These are phyloP conservation scores for Myrmophylax atrothorax DNA, from an alignment of 2,113 vertebrate species.

Conservation along the genomic window DNA sequence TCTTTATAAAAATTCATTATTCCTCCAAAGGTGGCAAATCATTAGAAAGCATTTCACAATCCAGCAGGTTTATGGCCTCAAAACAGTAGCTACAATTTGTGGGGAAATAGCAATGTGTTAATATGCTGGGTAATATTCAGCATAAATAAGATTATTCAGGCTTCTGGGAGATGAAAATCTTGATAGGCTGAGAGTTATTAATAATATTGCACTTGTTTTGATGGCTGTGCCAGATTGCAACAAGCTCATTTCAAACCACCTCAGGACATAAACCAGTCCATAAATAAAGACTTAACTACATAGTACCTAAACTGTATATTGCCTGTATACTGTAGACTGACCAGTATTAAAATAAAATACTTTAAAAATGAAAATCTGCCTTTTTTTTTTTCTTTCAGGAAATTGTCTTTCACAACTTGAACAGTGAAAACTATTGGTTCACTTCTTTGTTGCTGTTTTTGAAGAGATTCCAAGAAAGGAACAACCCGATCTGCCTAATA, in stretches of 20 bases:
- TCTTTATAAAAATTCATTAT: neutral
- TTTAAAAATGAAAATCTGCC: fast-evolving
- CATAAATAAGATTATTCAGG: slow-evolving; percentile 7
- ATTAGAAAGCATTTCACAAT: slow-evolving; percentile 29
- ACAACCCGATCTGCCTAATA: neutral
- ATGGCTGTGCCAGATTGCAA: neutral
- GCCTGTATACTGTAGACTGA: neutral
- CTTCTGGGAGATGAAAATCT: slow-evolving; percentile 3
- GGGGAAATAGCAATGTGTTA: neutral
- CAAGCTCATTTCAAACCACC: neutral
- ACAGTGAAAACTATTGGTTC: neutral
- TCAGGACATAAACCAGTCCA: neutral
- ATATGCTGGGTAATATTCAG: neutral
- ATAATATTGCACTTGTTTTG: neutral
- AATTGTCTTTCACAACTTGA: neutral
- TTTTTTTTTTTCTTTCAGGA: neutral
- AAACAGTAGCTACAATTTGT: neutral
- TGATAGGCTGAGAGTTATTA: slow-evolving; percentile 14
- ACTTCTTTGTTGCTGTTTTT: neutral
- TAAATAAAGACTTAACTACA: neutral
- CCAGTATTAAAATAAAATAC: neutral
- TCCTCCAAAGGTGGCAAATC: neutral
- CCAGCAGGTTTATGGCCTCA: neutral
- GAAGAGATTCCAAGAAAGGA: neutral
- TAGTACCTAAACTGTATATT: neutral